Percentiles rank a stretch among this genome's conserved stretches.
phyloP scores from a whole-genome alignment of 2,113 vertebrate species.

The Orycteropus afer region DNA sequence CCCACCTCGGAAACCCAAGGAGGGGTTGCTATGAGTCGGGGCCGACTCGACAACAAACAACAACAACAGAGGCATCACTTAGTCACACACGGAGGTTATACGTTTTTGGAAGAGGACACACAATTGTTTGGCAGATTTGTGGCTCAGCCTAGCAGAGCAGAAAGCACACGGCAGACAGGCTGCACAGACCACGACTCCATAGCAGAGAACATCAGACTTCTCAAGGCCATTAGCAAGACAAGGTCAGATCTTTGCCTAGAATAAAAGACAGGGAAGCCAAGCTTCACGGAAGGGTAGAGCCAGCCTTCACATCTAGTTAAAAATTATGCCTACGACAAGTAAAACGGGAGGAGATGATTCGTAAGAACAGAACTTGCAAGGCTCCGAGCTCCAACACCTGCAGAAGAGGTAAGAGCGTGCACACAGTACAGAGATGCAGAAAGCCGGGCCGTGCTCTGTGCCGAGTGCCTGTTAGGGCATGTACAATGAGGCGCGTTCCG shows the following conservation, averaged over 20 bases:
- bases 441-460: not conserved
- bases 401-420: not conserved
- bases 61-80: not conserved
- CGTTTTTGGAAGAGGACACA: not conserved
- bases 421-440: not conserved
- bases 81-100: not conserved
- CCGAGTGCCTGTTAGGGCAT: not conserved
- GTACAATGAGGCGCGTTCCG: not conserved
- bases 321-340: not conserved
- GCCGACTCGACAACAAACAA: too few species aligned
- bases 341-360: not conserved
- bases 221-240: not conserved
- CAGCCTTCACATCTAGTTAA: not conserved
- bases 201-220: not conserved
- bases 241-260: not conserved
- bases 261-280: not conserved
- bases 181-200: not conserved
- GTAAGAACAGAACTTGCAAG: not conserved
- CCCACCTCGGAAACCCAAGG: too few species aligned
- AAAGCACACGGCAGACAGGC: not conserved
- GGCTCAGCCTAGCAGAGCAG: not conserved
- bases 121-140: conserved; percentile 1
- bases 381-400: not conserved
- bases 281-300: not conserved
- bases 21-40: too few species aligned